Evolutionary conservation across 30 jellyfish, hydroid and myxozoan species (phyloP).

Genomic region (Mastigias papua): DNA sequence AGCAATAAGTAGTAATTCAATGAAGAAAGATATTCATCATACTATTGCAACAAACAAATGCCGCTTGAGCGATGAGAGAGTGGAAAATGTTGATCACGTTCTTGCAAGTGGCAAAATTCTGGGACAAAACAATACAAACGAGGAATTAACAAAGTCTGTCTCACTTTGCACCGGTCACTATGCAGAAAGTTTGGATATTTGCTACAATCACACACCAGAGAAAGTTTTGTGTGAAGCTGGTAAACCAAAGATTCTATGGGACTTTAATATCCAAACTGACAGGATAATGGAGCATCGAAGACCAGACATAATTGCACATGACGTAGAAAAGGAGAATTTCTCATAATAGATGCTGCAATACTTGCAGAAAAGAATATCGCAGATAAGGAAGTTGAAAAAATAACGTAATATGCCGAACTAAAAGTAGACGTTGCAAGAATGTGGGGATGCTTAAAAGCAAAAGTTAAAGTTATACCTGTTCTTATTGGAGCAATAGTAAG

Average conservation of each 20-base stretch:
- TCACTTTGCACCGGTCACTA: slow-evolving; percentile 42
- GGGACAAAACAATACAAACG: slow-evolving; percentile 9
- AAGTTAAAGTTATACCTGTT: too few relatives aligned
- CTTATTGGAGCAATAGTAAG: too few relatives aligned
- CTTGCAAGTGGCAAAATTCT: slow-evolving; percentile 25
- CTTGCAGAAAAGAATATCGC: slow-evolving; percentile 41
- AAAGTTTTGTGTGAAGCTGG: slow-evolving; percentile 10
- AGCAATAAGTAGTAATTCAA: background rate
- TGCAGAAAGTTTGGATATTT: slow-evolving; percentile 45
- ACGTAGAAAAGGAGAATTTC: slow-evolving; percentile 32
- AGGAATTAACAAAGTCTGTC: slow-evolving; percentile 36
- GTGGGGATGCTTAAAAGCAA: too few relatives aligned
- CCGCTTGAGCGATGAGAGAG: slow-evolving; percentile 42
- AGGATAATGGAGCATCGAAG: slow-evolving; percentile 25
- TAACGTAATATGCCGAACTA: too few relatives aligned
- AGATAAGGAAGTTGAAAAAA: too few relatives aligned
- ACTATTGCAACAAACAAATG: slow-evolving; percentile 43
- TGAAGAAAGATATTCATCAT: slow-evolving; percentile 25
- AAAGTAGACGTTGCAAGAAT: too few relatives aligned
- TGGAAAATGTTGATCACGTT: slow-evolving; percentile 44
- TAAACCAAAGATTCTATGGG: slow-evolving; percentile 12
- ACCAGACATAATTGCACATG: slow-evolving; percentile 30
- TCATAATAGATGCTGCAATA: slow-evolving; percentile 33
- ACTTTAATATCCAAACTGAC: slow-evolving; percentile 2
- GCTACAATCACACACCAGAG: slow-evolving; percentile 52